Percentiles rank a stretch among this genome's conserved stretches.
These are phyloP conservation scores for Polymixis lichenea DNA, from an alignment of 2,888 invertebrate genomes.

Conservation along the genomic window DNA sequence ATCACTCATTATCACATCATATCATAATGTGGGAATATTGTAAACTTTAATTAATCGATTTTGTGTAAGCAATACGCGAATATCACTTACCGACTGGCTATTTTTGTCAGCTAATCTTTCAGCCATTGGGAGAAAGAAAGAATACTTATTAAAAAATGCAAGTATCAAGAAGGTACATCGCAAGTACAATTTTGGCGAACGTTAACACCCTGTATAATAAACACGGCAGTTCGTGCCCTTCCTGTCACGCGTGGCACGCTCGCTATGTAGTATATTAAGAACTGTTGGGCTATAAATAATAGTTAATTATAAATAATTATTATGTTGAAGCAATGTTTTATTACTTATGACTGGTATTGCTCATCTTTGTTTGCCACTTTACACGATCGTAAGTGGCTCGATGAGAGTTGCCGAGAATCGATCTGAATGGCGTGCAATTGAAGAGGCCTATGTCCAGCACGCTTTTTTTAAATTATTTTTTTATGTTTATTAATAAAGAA, in stretches of 20 bases:
- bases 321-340: constrained; percentile 16
- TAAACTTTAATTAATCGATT: too few species aligned
- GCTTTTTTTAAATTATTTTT: too few species aligned
- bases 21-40: accelerated
- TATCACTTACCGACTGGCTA: neutral
- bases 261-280: neutral
- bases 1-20: too few species aligned
- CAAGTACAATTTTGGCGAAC: neutral
- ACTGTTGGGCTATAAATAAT: neutral
- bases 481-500: too few species aligned
- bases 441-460: too few species aligned
- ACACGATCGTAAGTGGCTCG: neutral
- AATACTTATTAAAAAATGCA: neutral
- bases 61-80: neutral
- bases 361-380: neutral
- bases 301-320: constrained; percentile 42
- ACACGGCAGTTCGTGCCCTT: constrained; percentile 51
- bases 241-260: constrained; percentile 49
- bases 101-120: neutral
- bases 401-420: too few species aligned
- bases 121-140: neutral
- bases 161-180: constrained; percentile 27
- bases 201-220: constrained; percentile 40
- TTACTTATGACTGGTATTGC: neutral
- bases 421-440: too few species aligned